Evolutionary conservation across 1,140 invertebrate genomes (phyloP).

Genomic region (Drosophila triauraria): DNA sequence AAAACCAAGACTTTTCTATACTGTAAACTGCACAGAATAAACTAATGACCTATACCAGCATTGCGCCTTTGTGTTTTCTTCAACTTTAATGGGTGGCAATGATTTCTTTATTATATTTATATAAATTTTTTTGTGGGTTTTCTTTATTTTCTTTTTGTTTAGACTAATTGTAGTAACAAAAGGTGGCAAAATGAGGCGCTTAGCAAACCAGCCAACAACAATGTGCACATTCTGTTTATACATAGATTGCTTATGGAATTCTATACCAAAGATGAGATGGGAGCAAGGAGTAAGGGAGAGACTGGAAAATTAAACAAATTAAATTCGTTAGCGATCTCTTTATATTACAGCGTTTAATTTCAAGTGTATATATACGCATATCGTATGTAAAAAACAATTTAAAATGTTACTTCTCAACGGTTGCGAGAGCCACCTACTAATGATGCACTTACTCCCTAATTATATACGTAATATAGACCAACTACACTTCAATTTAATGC

Average conservation of each 20-base stretch:
- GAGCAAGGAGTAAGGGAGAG: background rate
- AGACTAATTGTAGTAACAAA: constrained; percentile 48
- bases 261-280: constrained; percentile 50
- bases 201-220: constrained; percentile 73
- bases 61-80: constrained; percentile 44
- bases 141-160: constrained; percentile 7
- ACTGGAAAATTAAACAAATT: constrained; percentile 67
- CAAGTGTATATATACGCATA: constrained; percentile 42
- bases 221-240: constrained; percentile 61
- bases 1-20: constrained; percentile 54
- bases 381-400: constrained; percentile 71
- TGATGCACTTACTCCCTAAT: constrained; percentile 57
- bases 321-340: constrained; percentile 75
- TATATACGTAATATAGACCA: constrained; percentile 61
- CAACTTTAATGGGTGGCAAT: constrained; percentile 61
- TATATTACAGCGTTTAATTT: constrained; percentile 75
- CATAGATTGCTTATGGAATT: constrained; percentile 59
- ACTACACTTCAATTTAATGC: constrained; percentile 62
- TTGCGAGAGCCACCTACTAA: constrained; percentile 65
- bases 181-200: constrained; percentile 52
- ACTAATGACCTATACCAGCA: constrained; percentile 65
- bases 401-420: constrained; percentile 73
- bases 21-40: constrained; percentile 49
- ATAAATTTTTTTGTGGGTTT: background rate
- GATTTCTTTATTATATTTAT: constrained; percentile 16